phyloP scores from a whole-genome alignment of 1,140 invertebrate genomes.

The Nixonia krombeini region DNA sequence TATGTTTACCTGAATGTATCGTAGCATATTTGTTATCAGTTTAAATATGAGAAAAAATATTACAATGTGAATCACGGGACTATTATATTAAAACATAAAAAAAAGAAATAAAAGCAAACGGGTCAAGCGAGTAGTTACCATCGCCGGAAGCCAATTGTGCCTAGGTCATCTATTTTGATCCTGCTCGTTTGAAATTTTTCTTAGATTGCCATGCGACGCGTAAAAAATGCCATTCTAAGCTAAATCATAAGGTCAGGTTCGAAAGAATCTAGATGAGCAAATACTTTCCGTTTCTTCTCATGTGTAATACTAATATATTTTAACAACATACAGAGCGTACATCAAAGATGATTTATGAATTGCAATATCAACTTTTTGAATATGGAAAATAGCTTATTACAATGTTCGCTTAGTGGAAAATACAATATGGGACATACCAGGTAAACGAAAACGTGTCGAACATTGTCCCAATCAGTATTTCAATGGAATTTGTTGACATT shows the following conservation, averaged over 20 bases:
- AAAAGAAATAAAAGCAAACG: too few relatives aligned
- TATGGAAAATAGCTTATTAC: slow-evolving; percentile 65
- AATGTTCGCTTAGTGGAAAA: slow-evolving; percentile 64
- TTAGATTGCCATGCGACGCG: not conserved
- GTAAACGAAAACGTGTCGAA: slow-evolving; percentile 28
- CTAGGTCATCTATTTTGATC: slow-evolving; percentile 57
- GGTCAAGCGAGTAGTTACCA: not conserved
- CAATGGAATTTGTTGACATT: too few relatives aligned
- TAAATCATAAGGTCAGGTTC: slow-evolving; percentile 10
- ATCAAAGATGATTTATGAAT: slow-evolving; percentile 62
- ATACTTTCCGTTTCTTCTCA: slow-evolving; percentile 23
- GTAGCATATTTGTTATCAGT: too few relatives aligned
- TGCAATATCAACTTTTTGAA: slow-evolving; percentile 57
- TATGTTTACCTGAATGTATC: too few relatives aligned
- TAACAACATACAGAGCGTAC: slow-evolving; percentile 66
- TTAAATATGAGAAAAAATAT: too few relatives aligned
- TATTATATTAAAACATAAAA: too few relatives aligned
- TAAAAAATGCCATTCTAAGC: not conserved
- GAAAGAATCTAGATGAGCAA: slow-evolving; percentile 10
- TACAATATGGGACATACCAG: slow-evolving; percentile 53
- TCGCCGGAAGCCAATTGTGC: slow-evolving; percentile 43
- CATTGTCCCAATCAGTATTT: too few relatives aligned
- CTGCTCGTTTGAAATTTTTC: slow-evolving; percentile 10
- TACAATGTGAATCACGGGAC: too few relatives aligned
- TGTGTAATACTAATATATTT: slow-evolving; percentile 65